Base-by-base conservation (phyloP, 2,797 vertebrate species). In the Anabas testudineus region DNA sequence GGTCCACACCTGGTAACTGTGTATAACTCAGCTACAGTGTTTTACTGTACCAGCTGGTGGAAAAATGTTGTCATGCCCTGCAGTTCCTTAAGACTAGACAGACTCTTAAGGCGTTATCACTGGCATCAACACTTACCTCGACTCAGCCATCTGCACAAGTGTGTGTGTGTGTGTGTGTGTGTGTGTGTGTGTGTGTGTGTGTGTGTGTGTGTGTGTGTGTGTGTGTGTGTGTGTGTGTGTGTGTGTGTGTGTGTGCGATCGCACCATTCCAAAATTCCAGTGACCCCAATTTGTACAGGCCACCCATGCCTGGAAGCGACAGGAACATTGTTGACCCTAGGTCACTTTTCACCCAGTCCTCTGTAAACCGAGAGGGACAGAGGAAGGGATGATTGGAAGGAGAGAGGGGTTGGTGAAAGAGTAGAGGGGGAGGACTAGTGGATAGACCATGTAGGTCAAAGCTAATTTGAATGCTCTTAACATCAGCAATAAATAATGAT, bases 211-310 rank as follows among this genome's bases (percentile, higher is more conserved):
- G n/a, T n/a, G n/a, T n/a, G n/a, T n/a, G 39, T 52, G 37, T 45
- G 60, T 46, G 41, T 59, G 58, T 67, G 59, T 36, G 59, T 21
- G 51, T 36, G 39, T 56, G 41, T 54, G 21, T 6, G 19, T 49
- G 36, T 36, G 51, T 53, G 43, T 37, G 28, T 30, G 58, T 43
- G 64, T 53, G 67, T 55, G 60, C 24, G 67, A 67, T 79, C 74
- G 71, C 58, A 74, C 77, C 67, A 51, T 71, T 80, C 47, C 58
- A 68, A 63, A 59, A 78, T 75, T 59, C 34, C 1, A 0, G 30
- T 81, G 90, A 91, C 88, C 87, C 88, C 87, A 92, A 92, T 91
- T 90, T 90, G 88, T 88, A 87, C 83, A 71, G 75, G 70, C 73
- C 46, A 32, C 19, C 61, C 22, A 24, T 78, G 71, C 77, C 81